These are phyloP conservation scores for Sylvia borin DNA, from an alignment of 2,797 vertebrate species.

Conservation along the genomic window DNA sequence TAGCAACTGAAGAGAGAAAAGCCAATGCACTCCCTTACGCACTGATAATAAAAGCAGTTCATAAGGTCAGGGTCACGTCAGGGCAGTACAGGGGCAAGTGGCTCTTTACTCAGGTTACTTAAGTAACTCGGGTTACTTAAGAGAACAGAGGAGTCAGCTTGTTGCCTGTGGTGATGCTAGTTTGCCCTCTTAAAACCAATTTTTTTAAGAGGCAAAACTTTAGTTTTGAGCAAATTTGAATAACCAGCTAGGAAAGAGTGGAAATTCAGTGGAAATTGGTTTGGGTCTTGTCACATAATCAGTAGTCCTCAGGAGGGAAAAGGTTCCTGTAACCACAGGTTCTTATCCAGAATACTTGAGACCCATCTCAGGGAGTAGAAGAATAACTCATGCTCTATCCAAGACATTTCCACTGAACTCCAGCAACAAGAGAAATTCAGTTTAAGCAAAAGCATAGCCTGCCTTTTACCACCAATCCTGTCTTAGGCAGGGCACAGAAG, in stretches of 20 bases:
- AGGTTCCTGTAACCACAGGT: not conserved
- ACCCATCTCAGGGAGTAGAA: not conserved
- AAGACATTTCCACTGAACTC: not conserved
- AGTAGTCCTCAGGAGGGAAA: not conserved
- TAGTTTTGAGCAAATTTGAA: not conserved
- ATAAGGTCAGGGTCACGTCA: not conserved
- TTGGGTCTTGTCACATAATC: not conserved
- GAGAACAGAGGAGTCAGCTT: not conserved
- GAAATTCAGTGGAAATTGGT: not conserved
- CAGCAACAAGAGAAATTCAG: not conserved
- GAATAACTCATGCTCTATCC: not conserved
- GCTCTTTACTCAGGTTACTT: not conserved
- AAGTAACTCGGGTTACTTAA: not conserved
- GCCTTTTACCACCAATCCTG: not conserved
- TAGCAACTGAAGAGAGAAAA: not conserved
- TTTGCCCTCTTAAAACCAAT: not conserved
- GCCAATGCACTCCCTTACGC: rapidly evolving
- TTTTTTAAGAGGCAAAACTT: not conserved
- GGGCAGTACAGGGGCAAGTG: not conserved
- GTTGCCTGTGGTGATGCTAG: not conserved
- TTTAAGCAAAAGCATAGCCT: not conserved
- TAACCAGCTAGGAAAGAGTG: not conserved
- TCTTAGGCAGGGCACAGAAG: not conserved
- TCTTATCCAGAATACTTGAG: not conserved
- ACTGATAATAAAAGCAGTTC: not conserved